Evolutionary conservation across 2,113 vertebrate species (phyloP).

Genomic region (Dipodomys spectabilis): DNA sequence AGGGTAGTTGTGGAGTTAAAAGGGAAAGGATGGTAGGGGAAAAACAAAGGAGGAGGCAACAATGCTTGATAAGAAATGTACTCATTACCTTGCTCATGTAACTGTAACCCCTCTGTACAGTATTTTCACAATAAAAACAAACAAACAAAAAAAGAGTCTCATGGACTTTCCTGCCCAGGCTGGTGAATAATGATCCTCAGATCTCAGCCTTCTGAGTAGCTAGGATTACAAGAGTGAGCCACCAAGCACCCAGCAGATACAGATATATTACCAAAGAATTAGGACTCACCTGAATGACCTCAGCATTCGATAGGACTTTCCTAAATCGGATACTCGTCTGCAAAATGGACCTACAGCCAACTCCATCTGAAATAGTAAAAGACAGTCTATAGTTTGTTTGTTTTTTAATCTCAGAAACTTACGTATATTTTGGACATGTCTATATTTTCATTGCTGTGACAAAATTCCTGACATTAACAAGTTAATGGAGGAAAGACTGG

Average conservation of each 20-base stretch:
- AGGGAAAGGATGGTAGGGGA: too few species aligned
- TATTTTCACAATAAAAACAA: too few species aligned
- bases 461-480: neutral
- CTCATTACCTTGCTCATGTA: too few species aligned
- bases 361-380: conserved; percentile 93
- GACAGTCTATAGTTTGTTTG: neutral
- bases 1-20: too few species aligned
- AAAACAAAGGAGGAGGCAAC: too few species aligned
- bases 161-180: too few species aligned
- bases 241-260: neutral
- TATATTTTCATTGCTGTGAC: neutral
- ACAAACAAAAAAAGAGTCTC: too few species aligned
- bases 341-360: conserved; percentile 95
- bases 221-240: neutral
- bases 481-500: neutral
- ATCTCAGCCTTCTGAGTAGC: too few species aligned
- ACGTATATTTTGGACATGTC: neutral
- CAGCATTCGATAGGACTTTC: conserved; percentile 95
- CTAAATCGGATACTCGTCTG: conserved; percentile 95
- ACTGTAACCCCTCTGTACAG: too few species aligned
- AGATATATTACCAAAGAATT: neutral
- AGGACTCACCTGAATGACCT: conserved; percentile 95
- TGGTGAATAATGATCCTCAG: too few species aligned
- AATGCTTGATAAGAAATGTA: too few species aligned
- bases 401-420: neutral